Base-by-base conservation (phyloP, 2,888 invertebrate genomes). In the Drosophila anceps region DNA sequence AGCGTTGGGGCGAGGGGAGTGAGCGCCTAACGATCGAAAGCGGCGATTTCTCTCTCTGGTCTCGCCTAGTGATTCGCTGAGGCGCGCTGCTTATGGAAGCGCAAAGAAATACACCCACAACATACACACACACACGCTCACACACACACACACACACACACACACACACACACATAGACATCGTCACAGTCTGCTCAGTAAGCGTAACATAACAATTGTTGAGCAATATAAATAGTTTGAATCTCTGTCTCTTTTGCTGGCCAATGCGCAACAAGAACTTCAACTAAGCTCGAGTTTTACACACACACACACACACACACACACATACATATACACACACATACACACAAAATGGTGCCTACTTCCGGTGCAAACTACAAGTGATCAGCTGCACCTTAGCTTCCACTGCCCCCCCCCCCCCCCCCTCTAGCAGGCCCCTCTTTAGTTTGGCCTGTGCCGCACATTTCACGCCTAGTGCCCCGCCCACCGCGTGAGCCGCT, bases 81-180 rank as follows among this genome's bases (percentile, higher is more conserved):
- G 77, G 79, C 77, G 74, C 60, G 81, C 70, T 88, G 87, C 81
- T 84, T 87, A 84, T 66, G 84, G 78, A 87, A 88, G 85, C 89
- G 89, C 85, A 83, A 89, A 88, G 88, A 89, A 86, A 84, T 80
- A 84, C 84, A 82, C 85, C 79, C 84, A 76, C 82, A 65, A 46
- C 60, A 50, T 55, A 41, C 63, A 55, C 31, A 62, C 44, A 61
- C 54, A 58, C 33, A 57, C 24, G 59, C 39, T n/a, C n/a, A 50
- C 58, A 41, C 63, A 55, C 31, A 62, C 44, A 61, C 54, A 58
- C 33, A 57, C 24, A 61, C 39, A 80, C 59, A 43, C 54, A 53
- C 39, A 60, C 53, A 54, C 57, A 61, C 27, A 48, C 20, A 55
- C 35, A 61, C 39, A 60, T 44, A 64, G 43, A 57, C 59, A 53